These are phyloP conservation scores for Chionodraco myersi DNA, from an alignment of 2,113 vertebrate genomes.

Conservation along the genomic window DNA sequence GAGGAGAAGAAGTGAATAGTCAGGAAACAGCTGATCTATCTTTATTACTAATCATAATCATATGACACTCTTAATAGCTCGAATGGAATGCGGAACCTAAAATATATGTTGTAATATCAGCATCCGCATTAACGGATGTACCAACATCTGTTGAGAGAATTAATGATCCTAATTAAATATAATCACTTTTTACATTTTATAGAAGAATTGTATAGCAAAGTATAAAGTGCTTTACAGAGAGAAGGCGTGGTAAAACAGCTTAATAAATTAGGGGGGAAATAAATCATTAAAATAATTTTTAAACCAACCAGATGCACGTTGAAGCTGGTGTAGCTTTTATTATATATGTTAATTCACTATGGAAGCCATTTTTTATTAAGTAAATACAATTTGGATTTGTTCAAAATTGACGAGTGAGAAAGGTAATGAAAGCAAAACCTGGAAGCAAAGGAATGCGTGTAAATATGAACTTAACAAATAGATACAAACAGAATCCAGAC, in stretches of 20 bases:
- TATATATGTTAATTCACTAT: neutral
- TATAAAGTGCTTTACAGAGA: no score
- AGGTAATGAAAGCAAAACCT: neutral
- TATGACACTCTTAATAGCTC: neutral
- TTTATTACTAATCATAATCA: neutral
- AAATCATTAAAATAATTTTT: no score
- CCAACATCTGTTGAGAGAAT: no score
- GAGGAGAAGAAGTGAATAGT: neutral
- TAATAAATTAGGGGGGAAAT: no score
- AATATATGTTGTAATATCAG: neutral
- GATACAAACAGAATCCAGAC: neutral
- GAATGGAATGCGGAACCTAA: neutral
- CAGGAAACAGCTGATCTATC: neutral
- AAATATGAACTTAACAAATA: no score
- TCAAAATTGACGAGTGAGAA: neutral
- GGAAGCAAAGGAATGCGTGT: no score
- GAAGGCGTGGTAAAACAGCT: no score
- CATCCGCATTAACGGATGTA: neutral
- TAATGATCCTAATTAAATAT: no score
- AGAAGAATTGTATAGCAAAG: no score
- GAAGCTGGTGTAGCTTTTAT: neutral
- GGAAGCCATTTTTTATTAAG: neutral
- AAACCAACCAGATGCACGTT: no score
- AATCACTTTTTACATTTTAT: no score
- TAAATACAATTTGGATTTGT: neutral